Conservation (phyloP, 2,888 invertebrate genomes). For the Apotomis betuletana region DNA sequence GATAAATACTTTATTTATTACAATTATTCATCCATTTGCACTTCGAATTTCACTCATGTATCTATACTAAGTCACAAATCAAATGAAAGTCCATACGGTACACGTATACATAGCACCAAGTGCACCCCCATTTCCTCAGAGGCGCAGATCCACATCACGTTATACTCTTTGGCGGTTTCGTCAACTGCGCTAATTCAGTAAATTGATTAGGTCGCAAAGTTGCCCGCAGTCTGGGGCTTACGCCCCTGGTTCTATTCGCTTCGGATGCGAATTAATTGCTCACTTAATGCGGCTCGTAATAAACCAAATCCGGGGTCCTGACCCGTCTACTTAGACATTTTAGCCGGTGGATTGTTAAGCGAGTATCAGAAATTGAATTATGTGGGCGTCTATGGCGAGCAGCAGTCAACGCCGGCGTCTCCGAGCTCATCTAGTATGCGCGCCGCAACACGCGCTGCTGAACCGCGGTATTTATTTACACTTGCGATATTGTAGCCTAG, state of each 20-base stretch:
- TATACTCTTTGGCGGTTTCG: constrained; percentile 35
- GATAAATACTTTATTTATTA: too few relatives aligned
- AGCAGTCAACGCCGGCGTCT: constrained; percentile 34
- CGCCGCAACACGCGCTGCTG: constrained; percentile 46
- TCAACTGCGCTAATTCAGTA: constrained; percentile 55
- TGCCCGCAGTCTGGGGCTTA: constrained; percentile 62
- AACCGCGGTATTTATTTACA: constrained; percentile 43
- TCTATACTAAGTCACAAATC: too few relatives aligned
- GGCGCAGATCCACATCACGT: constrained; percentile 20
- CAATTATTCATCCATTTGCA: too few relatives aligned
- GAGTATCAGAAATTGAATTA: constrained; percentile 73
- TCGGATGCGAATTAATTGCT: constrained; percentile 68
- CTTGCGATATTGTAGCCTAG: constrained; percentile 22
- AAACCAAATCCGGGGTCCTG: constrained; percentile 71
- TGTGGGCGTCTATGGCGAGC: constrained; percentile 53
- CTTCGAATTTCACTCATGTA: too few relatives aligned
- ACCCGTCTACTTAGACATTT: constrained; percentile 71
- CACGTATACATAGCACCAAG: constrained; percentile 48
- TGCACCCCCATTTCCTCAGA: constrained; percentile 1
- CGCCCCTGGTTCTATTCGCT: constrained; percentile 63
- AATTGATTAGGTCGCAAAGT: constrained; percentile 63
- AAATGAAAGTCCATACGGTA: too few relatives aligned
- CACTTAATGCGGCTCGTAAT: constrained; percentile 71
- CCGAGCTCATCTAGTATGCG: constrained; percentile 53
- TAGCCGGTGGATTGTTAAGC: constrained; percentile 69